Evolutionary conservation across 2,113 vertebrate genomes (phyloP), one percentile per base, ranked within the genome.

Genomic region (Lepidothrix coronata): DNA sequence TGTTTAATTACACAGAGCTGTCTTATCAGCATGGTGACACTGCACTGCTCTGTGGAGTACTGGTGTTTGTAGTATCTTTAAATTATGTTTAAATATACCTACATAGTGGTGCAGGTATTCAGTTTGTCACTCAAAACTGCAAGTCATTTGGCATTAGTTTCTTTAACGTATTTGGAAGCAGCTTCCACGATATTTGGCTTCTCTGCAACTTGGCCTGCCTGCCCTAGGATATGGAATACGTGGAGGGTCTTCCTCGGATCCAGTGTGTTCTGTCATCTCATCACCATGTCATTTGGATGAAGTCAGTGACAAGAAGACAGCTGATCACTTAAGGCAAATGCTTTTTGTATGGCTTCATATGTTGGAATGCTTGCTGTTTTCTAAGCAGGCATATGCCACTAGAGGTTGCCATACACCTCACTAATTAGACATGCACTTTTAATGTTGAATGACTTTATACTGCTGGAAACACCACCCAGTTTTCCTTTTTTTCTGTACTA

Each of bases 381-480:
- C 44, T 67, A n/a, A 82, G 91, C 85, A 79, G 82, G 12, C 49
- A 5, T 41, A 8, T 65, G 55, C 94, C 94, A 96, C 96, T 95
- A 96, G 93, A 95, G 96, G 91, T 51, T 96, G 91, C 94, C 96
- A 48, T 90, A 93, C 58, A 44, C 93, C 75, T 96, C 67, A 1
- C 18, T 79, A 75, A 92, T 96, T 90, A 88, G 44, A 24, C 0
- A 1, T 8, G 7, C 33, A 17, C 39, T 17, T 49, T 14, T 59
- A 82, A n/a, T 12, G 5, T 55, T 51, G 46, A 43, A 10, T 75
- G 15, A 55, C 31, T 72, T 78, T 27, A 12, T 30, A 49, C n/a
- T 30, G 5, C 48, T 75, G 5, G 37, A 67, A 71, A 39, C 9
- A 8, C 7, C 5, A 3, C 17, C 43, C 37, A 27, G 6, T 67